Evolutionary conservation across 2,797 vertebrate species (phyloP).

Genomic region (Gymnocypris eckloni): DNA sequence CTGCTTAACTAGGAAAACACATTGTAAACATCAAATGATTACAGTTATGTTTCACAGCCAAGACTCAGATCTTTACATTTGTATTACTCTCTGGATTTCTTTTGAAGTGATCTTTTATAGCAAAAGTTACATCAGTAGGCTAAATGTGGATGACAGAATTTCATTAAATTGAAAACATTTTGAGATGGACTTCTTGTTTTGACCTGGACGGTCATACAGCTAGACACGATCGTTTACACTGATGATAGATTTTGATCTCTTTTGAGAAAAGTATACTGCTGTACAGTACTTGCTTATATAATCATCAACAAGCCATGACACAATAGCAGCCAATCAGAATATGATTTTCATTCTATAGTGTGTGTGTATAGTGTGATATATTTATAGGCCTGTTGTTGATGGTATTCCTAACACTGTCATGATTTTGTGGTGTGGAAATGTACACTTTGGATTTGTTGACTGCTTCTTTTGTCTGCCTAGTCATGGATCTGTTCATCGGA

Average conservation of each 20-base stretch:
- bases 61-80: background rate
- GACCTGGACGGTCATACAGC: background rate
- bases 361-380: constrained; percentile 6
- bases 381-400: background rate
- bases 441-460: constrained; percentile 19
- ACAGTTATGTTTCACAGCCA: background rate
- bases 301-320: background rate
- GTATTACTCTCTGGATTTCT: background rate
- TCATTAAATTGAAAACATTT: background rate
- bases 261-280: background rate
- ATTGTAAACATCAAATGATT: background rate
- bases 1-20: background rate
- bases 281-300: background rate
- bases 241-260: background rate
- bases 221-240: background rate
- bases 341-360: background rate
- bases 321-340: background rate
- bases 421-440: constrained; percentile 18
- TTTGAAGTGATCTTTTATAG: background rate
- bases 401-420: background rate
- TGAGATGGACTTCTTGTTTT: background rate
- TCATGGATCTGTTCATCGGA: constrained; percentile 18
- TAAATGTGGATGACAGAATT: background rate
- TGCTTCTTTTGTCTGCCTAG: background rate
- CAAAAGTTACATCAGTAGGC: background rate